Base-by-base conservation (phyloP, 2,888 invertebrate species). In the Auanema sp. region DNA sequence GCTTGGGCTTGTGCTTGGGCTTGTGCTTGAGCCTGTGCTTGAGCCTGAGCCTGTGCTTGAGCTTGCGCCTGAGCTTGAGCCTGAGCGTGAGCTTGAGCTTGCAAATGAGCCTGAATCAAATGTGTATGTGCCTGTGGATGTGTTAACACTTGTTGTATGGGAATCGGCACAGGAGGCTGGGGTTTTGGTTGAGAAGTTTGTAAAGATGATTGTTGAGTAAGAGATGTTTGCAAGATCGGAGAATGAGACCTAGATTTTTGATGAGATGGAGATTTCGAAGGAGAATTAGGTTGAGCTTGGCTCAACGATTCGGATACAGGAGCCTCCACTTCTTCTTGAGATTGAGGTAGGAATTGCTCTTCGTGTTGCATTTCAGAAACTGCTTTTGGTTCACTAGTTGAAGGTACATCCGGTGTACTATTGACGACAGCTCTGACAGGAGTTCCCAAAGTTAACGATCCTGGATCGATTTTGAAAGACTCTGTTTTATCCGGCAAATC, bases 371-470 rank as follows among this genome's bases (percentile, higher is more conserved):
- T 33, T 11, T 43, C 16, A 47, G 25, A 18, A 6, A 40, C 33
- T 33, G 47, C 24, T 55, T 47, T 44, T 18, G 42, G 11, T 51
- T 25, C 53, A 42, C 25, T 53, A 44, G 60, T 8, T 33, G 55
- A 12, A 47, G 47, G 18, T 33, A 44, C 14, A 51, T 24, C 8
- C 41, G 21, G 23, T 14, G 23, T 3, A 18, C 16, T 25, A 16
- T 2, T 51, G 10, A 18, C 18, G 21, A 25, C 51, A 6, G 51
- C 51, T 16, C 63, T 58, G 33, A 58, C 11, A 11, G 62, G 62
- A 3, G 62, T 62, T 11, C 62, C 62, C 18, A 57, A 56, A 8
- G 62, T 62, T 40, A 62, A 57, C 24, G 62, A 62, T 8, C 62
- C 62, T 33, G 33, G 33, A 33, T 33, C 33, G 33, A 33, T 33